phyloP scores from a whole-genome alignment of 1,140 invertebrate species.

The Ladona fulva region DNA sequence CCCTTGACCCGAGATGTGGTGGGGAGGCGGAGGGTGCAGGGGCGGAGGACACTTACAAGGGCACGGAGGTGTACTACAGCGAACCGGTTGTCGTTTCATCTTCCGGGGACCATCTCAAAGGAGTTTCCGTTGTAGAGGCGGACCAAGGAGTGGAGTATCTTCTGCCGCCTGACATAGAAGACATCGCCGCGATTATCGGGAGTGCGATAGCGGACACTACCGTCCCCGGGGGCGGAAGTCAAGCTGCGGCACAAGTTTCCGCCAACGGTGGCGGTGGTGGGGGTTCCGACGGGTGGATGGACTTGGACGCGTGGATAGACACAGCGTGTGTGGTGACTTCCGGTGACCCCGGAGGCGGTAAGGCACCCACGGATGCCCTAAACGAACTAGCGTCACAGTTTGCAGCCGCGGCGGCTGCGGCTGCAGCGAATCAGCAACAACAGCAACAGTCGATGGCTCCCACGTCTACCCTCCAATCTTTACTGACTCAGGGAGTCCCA shows the following conservation, averaged over 20 bases:
- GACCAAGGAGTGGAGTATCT: constrained; percentile 39
- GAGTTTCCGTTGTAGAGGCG: constrained; percentile 35
- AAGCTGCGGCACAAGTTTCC: constrained; percentile 29
- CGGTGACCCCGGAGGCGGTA: constrained; percentile 29
- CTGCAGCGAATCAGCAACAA: constrained; percentile 12
- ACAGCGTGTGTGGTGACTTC: constrained; percentile 46
- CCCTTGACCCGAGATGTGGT: neutral
- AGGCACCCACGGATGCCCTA: neutral
- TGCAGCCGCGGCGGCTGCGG: constrained; percentile 8
- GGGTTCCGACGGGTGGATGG: constrained; percentile 57
- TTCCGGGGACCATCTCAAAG: constrained; percentile 33
- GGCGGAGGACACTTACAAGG: constrained; percentile 49
- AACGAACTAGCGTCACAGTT: neutral
- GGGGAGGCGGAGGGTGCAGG: constrained; percentile 15
- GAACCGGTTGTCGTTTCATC: constrained; percentile 32
- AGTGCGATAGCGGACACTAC: constrained; percentile 83
- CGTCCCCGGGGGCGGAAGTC: constrained; percentile 43
- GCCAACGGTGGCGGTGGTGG: constrained; percentile 39
- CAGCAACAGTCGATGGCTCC: constrained; percentile 30
- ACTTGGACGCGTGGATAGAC: constrained; percentile 74
- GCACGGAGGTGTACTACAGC: constrained; percentile 33
- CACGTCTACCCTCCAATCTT: constrained; percentile 51
- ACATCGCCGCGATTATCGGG: constrained; percentile 78
- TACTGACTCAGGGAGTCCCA: constrained; percentile 43
- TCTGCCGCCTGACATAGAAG: constrained; percentile 59